Evolutionary conservation across 2,888 invertebrate species (phyloP).

Genomic region (Macaria notata): DNA sequence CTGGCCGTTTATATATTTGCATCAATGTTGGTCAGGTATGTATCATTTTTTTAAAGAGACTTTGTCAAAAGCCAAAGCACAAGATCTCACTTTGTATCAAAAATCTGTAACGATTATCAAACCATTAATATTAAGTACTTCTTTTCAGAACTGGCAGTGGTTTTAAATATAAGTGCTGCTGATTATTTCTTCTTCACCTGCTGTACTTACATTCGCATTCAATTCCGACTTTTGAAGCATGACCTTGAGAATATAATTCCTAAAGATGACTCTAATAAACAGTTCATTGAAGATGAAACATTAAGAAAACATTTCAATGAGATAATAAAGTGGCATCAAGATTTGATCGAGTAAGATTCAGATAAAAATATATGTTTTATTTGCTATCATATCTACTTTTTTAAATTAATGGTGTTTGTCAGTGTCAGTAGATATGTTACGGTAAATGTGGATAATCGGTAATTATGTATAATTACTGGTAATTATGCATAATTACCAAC

Average conservation of each 20-base stretch:
- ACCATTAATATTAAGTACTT: conserved; percentile 2
- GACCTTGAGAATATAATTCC: conserved; percentile 43
- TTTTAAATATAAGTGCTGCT: conserved; percentile 42
- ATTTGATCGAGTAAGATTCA: conserved; percentile 47
- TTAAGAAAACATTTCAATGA: conserved; percentile 40
- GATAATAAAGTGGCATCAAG: conserved; percentile 54
- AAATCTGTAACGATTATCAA: background rate
- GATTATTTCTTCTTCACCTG: conserved; percentile 53
- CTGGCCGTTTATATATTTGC: conserved; percentile 48
- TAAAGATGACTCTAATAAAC: conserved; percentile 4
- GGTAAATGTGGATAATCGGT: too few species aligned
- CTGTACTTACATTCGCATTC: conserved; percentile 46
- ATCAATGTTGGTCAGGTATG: conserved; percentile 52
- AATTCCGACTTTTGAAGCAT: conserved; percentile 44
- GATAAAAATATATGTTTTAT: too few species aligned
- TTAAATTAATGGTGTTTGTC: too few species aligned
- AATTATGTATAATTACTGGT: too few species aligned
- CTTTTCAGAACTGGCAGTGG: conserved; percentile 47
- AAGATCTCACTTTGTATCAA: conserved; percentile 38
- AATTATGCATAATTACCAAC: too few species aligned
- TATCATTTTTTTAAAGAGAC: conserved; percentile 44
- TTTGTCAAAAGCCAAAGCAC: conserved; percentile 43
- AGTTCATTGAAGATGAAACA: conserved; percentile 26
- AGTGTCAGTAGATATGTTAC: too few species aligned
- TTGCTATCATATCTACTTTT: too few species aligned